Base-by-base conservation (phyloP, 2,888 invertebrate genomes). In the Troilus luridus region DNA sequence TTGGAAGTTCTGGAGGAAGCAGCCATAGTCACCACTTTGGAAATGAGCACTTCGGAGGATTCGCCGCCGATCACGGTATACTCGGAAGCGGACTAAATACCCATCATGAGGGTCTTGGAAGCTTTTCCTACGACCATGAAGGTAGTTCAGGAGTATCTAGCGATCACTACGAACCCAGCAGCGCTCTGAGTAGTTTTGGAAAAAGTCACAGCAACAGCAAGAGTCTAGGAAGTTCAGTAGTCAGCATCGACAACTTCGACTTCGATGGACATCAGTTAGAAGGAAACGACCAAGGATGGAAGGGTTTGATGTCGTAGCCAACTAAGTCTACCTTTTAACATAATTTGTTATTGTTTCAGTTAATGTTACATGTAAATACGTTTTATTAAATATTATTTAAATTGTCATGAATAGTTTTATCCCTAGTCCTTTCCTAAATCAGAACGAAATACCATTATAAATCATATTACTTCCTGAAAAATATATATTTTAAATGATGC, bases 191-290 rank as follows among this genome's bases (percentile, higher is more conserved):
- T 0, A 67, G 6, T 27, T 24, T 17, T 17, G 27, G 27, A 27
- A 17, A 14, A 27, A 67, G 27, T 27, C 12, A 24, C 11, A 67
- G 24, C 9, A 8, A n/a, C 11, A 27, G 41, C 17, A 77, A 77
- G 41, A 77, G 27, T 77, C 27, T 17, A 7, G 72, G 72, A 27
- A 77, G 72, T 77, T 85, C 85, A 7, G 9, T 85, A 12, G 85
- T 85, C 11, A 85, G 56, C 85, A n/a, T 85, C 12, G 85, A 56
- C n/a, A 21, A 85, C 85, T 85, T 85, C 56, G 27, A 85, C 56
- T 56, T 85, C n/a, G n/a, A 85, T 6, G n/a, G 56, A 6, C 58
- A 85, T 41, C 17, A 0, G 6, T 41, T 19, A 1, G 27, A 2
- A 17, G 27, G 17, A 19, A 19, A 41, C 17, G 10, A 19, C 17